These are phyloP conservation scores for Erythrocebus patas DNA, from an alignment of 2,113 vertebrate species.

Conservation along the genomic window DNA sequence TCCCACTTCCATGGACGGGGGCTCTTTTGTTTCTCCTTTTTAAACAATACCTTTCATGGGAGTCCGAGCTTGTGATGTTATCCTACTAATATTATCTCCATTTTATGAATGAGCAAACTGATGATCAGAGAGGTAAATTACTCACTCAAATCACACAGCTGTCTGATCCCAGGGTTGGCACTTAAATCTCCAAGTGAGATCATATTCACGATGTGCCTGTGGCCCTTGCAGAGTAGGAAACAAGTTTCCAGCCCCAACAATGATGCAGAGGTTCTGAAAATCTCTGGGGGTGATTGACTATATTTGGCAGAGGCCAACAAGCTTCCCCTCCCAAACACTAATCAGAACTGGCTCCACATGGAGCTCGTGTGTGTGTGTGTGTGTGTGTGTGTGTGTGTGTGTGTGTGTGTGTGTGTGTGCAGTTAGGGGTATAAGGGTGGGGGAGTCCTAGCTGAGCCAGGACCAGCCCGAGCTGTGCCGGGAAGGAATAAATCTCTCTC, in stretches of 20 bases:
- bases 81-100: background rate
- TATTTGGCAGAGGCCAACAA: background rate
- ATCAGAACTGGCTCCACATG: background rate
- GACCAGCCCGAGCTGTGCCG: constrained; percentile 53
- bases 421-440: background rate
- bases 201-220: fast-evolving
- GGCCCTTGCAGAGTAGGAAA: background rate
- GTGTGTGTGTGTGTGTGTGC: background rate
- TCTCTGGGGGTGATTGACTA: background rate
- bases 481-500: constrained; percentile 75
- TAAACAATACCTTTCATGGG: too few relatives aligned
- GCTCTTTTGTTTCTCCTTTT: background rate
- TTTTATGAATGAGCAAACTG: background rate
- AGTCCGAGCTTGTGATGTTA: too few relatives aligned
- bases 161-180: background rate
- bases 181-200: background rate
- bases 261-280: background rate
- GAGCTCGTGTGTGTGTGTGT: background rate
- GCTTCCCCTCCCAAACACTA: background rate
- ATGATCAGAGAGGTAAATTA: background rate
- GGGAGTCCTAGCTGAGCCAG: background rate
- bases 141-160: background rate
- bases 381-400: background rate
- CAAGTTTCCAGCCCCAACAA: background rate
- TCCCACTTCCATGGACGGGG: background rate